Conservation (phyloP, 2,888 invertebrate species). For the Ornithoptera alexandrae region DNA sequence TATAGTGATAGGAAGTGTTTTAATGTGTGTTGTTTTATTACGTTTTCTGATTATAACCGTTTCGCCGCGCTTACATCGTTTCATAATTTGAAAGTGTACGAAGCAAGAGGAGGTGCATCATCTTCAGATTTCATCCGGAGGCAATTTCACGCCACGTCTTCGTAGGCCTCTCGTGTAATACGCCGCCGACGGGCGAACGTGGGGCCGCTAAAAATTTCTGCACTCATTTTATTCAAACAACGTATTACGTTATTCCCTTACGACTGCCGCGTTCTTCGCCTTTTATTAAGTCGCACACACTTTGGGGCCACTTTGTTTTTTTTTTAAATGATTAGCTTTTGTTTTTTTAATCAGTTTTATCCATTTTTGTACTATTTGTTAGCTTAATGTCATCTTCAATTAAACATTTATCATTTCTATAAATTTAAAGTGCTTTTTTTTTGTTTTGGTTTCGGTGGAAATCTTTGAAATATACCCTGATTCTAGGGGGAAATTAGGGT, state of each 20-base stretch:
- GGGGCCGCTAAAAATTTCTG: constrained; percentile 53
- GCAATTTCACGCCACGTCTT: constrained; percentile 74
- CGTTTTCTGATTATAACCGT: not conserved
- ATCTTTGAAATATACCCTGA: too few species aligned
- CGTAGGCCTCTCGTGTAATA: constrained; percentile 56
- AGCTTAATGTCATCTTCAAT: not conserved
- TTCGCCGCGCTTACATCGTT: constrained; percentile 8
- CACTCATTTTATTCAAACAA: constrained; percentile 53
- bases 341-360: constrained; percentile 30
- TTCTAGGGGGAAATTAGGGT: too few species aligned
- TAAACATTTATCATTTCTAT: too few species aligned
- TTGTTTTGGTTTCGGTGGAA: too few species aligned
- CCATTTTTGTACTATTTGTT: not conserved
- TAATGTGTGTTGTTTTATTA: too few species aligned
- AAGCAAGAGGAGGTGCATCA: constrained; percentile 29
- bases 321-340: constrained; percentile 31
- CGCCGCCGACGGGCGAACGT: constrained; percentile 45
- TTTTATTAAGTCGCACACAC: constrained; percentile 22
- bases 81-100: constrained; percentile 22
- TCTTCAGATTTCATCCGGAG: constrained; percentile 46
- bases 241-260: constrained; percentile 40
- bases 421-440: too few species aligned
- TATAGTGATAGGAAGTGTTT: too few species aligned
- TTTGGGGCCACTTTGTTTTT: constrained; percentile 10
- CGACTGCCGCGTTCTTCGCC: constrained; percentile 24